Base-by-base conservation (phyloP, 2,888 invertebrate species). In the Leptinotarsa rubiginosa region DNA sequence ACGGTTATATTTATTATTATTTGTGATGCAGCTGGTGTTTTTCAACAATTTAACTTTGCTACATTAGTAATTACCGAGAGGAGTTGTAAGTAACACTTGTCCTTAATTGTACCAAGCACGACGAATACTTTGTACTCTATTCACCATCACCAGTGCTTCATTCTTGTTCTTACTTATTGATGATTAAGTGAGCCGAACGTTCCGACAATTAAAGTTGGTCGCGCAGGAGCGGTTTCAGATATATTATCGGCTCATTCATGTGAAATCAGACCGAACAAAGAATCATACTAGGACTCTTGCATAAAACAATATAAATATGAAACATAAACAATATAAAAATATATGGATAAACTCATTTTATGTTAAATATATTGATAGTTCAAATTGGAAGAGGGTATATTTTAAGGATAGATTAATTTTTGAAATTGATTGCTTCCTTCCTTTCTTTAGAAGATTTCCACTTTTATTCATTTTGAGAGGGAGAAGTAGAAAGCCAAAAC, bases 11-110 rank as follows among this genome's bases (percentile, higher is more conserved):
- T 86, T 86, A 84, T 87, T 84, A 84, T 85, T 86, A 86, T 86
- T 86, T 86, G 85, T 86, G 85, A 85, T 84, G 85, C 87, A 87
- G 87, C 87, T 87, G 87, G 83, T 86, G 86, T 87, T 87, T 87
- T 87, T 87, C 85, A 86, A 86, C 87, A 87, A 87, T 87, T 87
- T 87, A 86, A 86, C 85, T 86, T 85, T 84, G 86, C 86, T 86
- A 86, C 85, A 86, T 87, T 85, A 85, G 83, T 86, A 86, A 87
- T 87, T 87, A 87, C 84, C 81, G 70, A 83, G 62, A 84, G 81
- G 83, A 85, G 84, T 84, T 86, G 85, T 86, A 86, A 86, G 87
- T 86, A 86, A 87, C 87, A 87, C 87, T 87, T 87, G 87, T 85
- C 84, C 87, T 86, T 87, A 87, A 87, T 87, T 87, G 86, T 85